phyloP scores from a whole-genome alignment of 2,888 invertebrate genomes.

The Rhagium mordax region DNA sequence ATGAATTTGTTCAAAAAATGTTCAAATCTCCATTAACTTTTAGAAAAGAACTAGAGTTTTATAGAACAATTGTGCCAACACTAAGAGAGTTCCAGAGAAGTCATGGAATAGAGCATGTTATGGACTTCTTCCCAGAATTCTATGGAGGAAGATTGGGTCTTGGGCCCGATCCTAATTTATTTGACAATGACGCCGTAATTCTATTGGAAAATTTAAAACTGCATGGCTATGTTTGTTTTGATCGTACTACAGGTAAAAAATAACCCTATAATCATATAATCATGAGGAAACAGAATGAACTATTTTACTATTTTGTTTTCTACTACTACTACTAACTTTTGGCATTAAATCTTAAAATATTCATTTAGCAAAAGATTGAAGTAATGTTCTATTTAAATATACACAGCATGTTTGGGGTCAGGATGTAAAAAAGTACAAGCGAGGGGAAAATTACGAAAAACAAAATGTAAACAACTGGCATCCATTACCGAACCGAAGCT shows the following conservation, averaged over 20 bases:
- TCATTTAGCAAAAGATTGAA: too few relatives aligned
- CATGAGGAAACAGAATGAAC: too few relatives aligned
- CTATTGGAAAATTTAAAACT: constrained; percentile 73
- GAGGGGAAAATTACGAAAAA: too few relatives aligned
- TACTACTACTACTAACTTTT: too few relatives aligned
- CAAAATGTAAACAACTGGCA: too few relatives aligned
- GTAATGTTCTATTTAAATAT: too few relatives aligned
- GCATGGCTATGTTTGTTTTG: constrained; percentile 68
- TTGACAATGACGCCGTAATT: constrained; percentile 73
- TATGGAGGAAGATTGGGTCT: constrained; percentile 67
- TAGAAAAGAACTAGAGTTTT: constrained; percentile 71
- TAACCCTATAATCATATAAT: background rate
- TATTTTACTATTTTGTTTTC: too few relatives aligned
- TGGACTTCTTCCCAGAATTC: constrained; percentile 69
- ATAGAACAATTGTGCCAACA: constrained; percentile 68
- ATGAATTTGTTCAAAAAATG: constrained; percentile 61
- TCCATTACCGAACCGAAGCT: too few relatives aligned
- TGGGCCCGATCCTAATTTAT: constrained; percentile 57
- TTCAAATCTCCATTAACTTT: constrained; percentile 72
- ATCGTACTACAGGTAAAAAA: constrained; percentile 61
- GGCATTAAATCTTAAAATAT: too few relatives aligned
- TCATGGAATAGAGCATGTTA: constrained; percentile 63
- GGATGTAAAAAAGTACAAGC: too few relatives aligned
- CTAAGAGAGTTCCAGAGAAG: constrained; percentile 69
- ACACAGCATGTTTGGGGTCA: too few relatives aligned